Evolutionary conservation across 2,888 invertebrate species (phyloP).

Genomic region (Limnephilus auricula): DNA sequence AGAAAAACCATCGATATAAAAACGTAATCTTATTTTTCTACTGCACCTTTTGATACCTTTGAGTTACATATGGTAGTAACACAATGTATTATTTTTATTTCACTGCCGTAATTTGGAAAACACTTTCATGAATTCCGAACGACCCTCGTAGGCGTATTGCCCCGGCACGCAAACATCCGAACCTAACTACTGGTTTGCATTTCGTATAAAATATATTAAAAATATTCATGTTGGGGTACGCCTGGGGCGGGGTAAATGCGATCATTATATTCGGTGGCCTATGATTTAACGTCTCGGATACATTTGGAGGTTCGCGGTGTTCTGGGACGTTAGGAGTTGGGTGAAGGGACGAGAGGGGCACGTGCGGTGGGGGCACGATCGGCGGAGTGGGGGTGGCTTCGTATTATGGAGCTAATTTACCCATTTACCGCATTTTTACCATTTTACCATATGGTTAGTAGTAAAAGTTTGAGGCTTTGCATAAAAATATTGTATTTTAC

Average conservation of each 20-base stretch:
- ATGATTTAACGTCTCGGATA: slow-evolving; percentile 35
- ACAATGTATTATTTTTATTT: background rate
- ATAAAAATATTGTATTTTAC: background rate
- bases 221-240: slow-evolving; percentile 30
- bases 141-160: slow-evolving; percentile 5
- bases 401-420: background rate
- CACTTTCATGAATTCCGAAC: background rate
- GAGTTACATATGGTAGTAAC: background rate
- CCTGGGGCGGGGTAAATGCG: slow-evolving; percentile 51
- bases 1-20: too few relatives aligned
- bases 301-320: slow-evolving; percentile 6
- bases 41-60: background rate
- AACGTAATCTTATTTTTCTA: background rate
- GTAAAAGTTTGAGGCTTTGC: background rate
- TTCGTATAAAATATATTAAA: slow-evolving; percentile 50
- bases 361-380: background rate
- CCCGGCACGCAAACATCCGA: slow-evolving; percentile 32
- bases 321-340: background rate
- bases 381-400: background rate
- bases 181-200: slow-evolving; percentile 44
- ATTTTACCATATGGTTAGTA: background rate
- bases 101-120: slow-evolving; percentile 7
- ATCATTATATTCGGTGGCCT: slow-evolving; percentile 57
- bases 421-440: background rate
- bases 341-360: background rate